Base-by-base conservation (phyloP, 2,113 vertebrate species). In the Siniperca knerii region DNA sequence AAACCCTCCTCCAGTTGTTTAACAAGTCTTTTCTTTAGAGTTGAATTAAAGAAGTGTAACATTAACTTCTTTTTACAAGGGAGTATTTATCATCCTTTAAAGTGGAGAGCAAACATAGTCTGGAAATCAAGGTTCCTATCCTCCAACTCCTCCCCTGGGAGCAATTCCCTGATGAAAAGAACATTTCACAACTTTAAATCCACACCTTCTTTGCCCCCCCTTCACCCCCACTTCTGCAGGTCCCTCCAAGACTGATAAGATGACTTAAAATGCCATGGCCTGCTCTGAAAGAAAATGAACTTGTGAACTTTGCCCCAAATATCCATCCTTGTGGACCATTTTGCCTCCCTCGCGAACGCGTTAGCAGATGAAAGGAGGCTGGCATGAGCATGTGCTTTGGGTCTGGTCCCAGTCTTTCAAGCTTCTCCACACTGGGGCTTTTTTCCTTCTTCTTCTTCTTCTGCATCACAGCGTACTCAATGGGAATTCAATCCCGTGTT, bases 201-300 rank as follows among this genome's bases (percentile, higher is more conserved):
- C 42, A 58, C 52, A 52, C 23, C 60, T 48, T 61, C 37, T 50
- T 37, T 40, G 35, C 35, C n/a, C 35, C 21, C 52, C 67, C 46
- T 83, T 64, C 40, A 33, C 62, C 42, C 23, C 15, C 15, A 33
- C 65, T 72, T 58, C 66, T 76, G 74, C 69, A 55, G 9, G 42
- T 86, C 62, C 57, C 71, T 66, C 70, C 64, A 12, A 62, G 77
- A 81, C 77, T 65, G 61, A 89, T 87, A 89, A 78, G 72, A 89
- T 87, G 78, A 82, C 58, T 83, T 83, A 54, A 77, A 90, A 89
- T 78, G 81, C 40, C 61, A 48, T 35, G 9, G n/a, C 61, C 54
- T 21, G 3, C 83, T 77, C 66, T 37, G 81, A 88, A 90, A 91
- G 68, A 11, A 88, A 87, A 87, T 80, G 50, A 89, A 92, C 86